Base-by-base conservation (phyloP, 2,113 vertebrate genomes). In the Ammodytes marinus region DNA sequence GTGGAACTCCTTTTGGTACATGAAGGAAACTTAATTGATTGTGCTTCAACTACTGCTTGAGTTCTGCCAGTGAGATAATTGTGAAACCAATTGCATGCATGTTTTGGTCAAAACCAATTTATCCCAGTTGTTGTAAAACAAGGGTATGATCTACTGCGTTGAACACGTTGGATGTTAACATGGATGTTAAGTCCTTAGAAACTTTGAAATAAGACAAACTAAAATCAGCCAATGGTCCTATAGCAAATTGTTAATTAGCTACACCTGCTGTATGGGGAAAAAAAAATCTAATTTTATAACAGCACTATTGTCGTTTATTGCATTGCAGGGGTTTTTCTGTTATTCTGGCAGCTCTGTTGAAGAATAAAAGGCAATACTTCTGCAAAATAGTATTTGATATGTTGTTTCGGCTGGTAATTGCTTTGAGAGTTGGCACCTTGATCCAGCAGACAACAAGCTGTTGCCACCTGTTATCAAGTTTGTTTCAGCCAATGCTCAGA, bases 381-480 rank as follows among this genome's bases (percentile, higher is more conserved):
- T 40, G 58, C 69, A 64, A 59, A 66, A 49, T 60, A 5, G 5
- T 49, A 6, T 64, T 37, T 57, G 43, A 46, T 42, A 39, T 52
- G 59, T 74, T 75, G 60, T 63, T 74, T 69, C 54, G 69, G 68
- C 65, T 74, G 42, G 37, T 74, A 49, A 72, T 45, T 79, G 61
- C 19, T 73, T 10, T 12, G 63, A 68, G 58, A 69, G 59, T 37
- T 53, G 69, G 73, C 65, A 79, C 63, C 73, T 78, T 52, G 40
- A 50, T 77, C 46, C 11, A 47, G 53, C 63, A 65, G 64, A 80
- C 45, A 58, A 57, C 58, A 83, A 77, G 74, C 72, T 77, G 60
- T 82, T 80, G 72, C 70, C 63, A 80, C 79, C 82, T 78, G 73
- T 83, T 65, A 87, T 73, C 49, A 65, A 5, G 59, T 80, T 60